Evolutionary conservation across 2,113 vertebrate species (phyloP).

Genomic region (Capreolus pygargus): DNA sequence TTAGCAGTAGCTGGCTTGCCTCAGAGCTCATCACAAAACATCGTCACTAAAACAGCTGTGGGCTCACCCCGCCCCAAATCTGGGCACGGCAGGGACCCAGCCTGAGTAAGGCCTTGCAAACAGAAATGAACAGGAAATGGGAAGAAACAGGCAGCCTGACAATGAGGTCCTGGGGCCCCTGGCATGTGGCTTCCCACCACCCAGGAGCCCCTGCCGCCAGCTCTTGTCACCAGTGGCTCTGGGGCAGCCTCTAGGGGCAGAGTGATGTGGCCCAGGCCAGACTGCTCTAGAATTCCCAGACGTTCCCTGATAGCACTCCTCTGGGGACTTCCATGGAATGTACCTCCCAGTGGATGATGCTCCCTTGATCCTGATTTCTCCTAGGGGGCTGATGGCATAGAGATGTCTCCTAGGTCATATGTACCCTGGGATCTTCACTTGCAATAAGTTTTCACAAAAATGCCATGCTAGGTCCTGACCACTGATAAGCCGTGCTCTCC

Average conservation of each 20-base stretch:
- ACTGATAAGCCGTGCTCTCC: background rate
- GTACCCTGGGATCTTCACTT: background rate
- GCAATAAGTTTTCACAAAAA: background rate
- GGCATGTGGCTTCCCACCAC: background rate
- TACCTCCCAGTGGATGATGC: background rate
- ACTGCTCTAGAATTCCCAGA: background rate
- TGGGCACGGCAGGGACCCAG: background rate
- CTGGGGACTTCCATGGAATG: background rate
- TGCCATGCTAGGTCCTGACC: background rate
- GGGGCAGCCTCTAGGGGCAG: background rate
- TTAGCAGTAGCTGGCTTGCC: background rate
- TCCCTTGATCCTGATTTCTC: background rate
- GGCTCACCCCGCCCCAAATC: background rate
- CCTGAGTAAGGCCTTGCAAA: background rate
- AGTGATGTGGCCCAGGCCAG: background rate
- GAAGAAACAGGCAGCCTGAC: background rate
- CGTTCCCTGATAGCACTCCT: background rate
- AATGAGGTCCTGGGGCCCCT: background rate
- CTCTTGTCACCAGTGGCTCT: background rate
- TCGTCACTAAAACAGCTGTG: background rate
- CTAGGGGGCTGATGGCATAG: background rate
- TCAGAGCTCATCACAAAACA: background rate
- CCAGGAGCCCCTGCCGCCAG: background rate
- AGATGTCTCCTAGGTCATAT: background rate
- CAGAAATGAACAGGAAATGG: background rate